A percentile compares a stretch with the other conserved stretches of the same genome.
phyloP scores from a whole-genome alignment of 2,888 invertebrate species.

The Ischnus inquisitorius region DNA sequence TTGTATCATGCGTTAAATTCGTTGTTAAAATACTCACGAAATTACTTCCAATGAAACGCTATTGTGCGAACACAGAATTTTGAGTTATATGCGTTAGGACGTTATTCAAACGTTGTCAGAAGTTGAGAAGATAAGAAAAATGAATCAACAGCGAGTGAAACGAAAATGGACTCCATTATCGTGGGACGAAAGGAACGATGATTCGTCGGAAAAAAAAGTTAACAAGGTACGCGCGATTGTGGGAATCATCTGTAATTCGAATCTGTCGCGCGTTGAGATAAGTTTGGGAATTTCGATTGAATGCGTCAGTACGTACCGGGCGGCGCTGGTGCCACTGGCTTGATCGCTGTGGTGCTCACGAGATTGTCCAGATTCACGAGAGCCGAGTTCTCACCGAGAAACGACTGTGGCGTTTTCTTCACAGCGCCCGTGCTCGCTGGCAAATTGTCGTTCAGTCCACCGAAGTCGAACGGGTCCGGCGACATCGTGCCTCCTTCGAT shows the following conservation, averaged over 20 bases:
- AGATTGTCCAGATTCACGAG: conserved; percentile 99
- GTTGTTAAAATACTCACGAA: conserved; percentile 82
- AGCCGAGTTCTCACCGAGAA: conserved; percentile 98
- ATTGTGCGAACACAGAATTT: conserved; percentile 79
- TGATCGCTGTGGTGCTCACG: conserved; percentile 88
- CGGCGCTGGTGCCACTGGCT: conserved; percentile 84
- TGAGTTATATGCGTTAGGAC: conserved; percentile 49
- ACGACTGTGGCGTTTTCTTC: conserved; percentile 97
- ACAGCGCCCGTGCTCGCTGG: conserved; percentile 87
- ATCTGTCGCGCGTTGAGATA: conserved; percentile 12
- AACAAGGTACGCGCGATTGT: neutral
- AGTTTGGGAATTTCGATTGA: neutral
- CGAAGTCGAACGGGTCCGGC: conserved; percentile 91
- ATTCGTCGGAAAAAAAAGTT: conserved; percentile 22
- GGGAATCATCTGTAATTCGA: neutral
- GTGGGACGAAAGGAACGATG: neutral
- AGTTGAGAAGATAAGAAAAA: conserved; percentile 16
- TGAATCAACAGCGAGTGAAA: conserved; percentile 33
- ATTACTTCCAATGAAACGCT: conserved; percentile 85
- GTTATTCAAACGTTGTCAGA: conserved; percentile 24
- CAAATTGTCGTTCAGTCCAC: conserved; percentile 87
- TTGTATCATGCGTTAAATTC: conserved; percentile 63
- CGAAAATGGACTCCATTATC: conserved; percentile 26
- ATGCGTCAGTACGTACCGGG: conserved; percentile 84
- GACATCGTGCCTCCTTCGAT: conserved; percentile 83